These are phyloP conservation scores for Cromileptes altivelis DNA, from an alignment of 2,113 vertebrate species.

Conservation along the genomic window DNA sequence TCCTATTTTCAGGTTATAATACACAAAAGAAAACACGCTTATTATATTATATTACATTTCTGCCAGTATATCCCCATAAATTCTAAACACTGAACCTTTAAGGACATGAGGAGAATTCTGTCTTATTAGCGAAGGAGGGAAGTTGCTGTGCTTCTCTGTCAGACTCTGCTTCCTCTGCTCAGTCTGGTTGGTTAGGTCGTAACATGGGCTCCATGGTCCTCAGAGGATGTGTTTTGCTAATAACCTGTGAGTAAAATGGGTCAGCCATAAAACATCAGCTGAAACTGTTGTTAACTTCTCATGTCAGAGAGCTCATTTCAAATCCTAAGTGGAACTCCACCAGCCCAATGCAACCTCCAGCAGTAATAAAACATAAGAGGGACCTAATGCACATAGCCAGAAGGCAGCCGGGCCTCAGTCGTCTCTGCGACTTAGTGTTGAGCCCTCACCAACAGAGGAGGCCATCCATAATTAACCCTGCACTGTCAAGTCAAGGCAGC, in stretches of 20 bases:
- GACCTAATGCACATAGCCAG: slow-evolving; percentile 60
- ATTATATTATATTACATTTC: too few species aligned
- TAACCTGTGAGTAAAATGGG: slow-evolving; percentile 56
- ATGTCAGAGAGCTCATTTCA: slow-evolving; percentile 58
- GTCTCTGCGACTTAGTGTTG: slow-evolving; percentile 63
- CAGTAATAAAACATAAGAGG: slow-evolving; percentile 76
- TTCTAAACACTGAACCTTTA: not conserved
- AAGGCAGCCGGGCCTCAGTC: slow-evolving; percentile 55
- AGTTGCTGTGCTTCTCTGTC: not conserved
- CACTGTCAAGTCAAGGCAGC: slow-evolving; percentile 71
- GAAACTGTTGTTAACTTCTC: slow-evolving; percentile 59
- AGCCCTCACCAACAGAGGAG: slow-evolving; percentile 61
- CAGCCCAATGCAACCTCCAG: slow-evolving; percentile 42
- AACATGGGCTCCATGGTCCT: slow-evolving; percentile 5
- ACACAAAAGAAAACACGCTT: too few species aligned
- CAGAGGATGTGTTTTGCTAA: slow-evolving; percentile 39
- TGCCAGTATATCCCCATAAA: too few species aligned
- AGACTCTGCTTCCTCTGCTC: slow-evolving; percentile 17
- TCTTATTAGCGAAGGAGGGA: not conserved
- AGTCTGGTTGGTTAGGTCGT: slow-evolving; percentile 4
- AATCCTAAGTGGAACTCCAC: slow-evolving; percentile 51
- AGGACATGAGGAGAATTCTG: not conserved
- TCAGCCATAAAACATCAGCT: slow-evolving; percentile 64
- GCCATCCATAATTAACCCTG: slow-evolving; percentile 82
- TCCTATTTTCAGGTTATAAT: too few species aligned